A percentile compares a stretch with the other conserved stretches of the same genome.
Conservation (phyloP, 2,888 invertebrate species). For the Pseudococcus viburni region DNA sequence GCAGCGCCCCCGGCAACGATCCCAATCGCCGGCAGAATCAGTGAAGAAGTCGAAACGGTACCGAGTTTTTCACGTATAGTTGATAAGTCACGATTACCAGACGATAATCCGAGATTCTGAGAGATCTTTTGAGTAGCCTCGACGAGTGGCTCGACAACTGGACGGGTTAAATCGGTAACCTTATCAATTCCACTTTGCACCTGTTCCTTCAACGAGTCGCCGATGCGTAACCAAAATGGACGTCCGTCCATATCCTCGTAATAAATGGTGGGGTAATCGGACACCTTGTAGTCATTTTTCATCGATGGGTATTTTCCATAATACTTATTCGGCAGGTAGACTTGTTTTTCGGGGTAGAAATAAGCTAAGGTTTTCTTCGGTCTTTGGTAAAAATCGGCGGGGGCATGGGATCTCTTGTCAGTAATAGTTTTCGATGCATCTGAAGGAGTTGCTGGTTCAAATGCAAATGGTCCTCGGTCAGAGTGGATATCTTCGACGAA, state of each 20-base stretch:
- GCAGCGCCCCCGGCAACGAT: slow-evolving; percentile 88
- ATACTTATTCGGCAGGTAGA: slow-evolving; percentile 67
- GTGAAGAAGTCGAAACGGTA: slow-evolving; percentile 74
- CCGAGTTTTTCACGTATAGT: slow-evolving; percentile 79
- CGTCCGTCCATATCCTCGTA: slow-evolving; percentile 69
- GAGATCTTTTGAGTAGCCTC: slow-evolving; percentile 87
- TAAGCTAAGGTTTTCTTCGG: slow-evolving; percentile 69
- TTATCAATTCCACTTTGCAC: slow-evolving; percentile 81
- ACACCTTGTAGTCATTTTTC: slow-evolving; percentile 52
- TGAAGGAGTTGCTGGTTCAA: slow-evolving; percentile 70
- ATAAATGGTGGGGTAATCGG: slow-evolving; percentile 65
- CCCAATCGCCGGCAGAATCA: slow-evolving; percentile 82
- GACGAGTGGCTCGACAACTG: slow-evolving; percentile 81
- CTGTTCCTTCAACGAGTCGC: slow-evolving; percentile 81
- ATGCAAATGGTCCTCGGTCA: slow-evolving; percentile 76
- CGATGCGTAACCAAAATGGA: slow-evolving; percentile 82
- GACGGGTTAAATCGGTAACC: slow-evolving; percentile 79
- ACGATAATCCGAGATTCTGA: slow-evolving; percentile 79
- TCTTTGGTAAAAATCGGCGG: slow-evolving; percentile 58
- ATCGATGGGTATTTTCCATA: slow-evolving; percentile 51
- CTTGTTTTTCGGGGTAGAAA: slow-evolving; percentile 69
- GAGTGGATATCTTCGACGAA: slow-evolving; percentile 75
- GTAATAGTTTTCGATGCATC: slow-evolving; percentile 31
- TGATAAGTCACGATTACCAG: slow-evolving; percentile 68
- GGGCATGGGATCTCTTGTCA: slow-evolving; percentile 59